These are phyloP conservation scores for Microplitis manilae DNA, from an alignment of 2,888 invertebrate genomes.

Conservation along the genomic window DNA sequence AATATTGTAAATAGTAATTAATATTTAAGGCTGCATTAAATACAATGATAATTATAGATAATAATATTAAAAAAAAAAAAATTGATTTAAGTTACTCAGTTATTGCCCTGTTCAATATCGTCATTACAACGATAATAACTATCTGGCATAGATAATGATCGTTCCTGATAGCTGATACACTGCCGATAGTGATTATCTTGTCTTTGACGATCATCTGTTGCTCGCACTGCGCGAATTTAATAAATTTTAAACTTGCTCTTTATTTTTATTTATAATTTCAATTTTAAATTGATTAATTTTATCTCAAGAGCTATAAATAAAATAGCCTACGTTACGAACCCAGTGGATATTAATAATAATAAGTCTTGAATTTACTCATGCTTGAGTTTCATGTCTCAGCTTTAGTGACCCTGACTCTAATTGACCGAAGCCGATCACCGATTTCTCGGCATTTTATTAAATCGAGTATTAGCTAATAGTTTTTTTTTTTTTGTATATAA, in stretches of 20 bases:
- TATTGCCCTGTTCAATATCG: background rate
- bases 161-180: background rate
- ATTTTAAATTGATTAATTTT: background rate
- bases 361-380: background rate
- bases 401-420: conserved; percentile 5
- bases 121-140: background rate
- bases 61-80: background rate
- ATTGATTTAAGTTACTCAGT: background rate
- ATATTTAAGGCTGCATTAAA: background rate
- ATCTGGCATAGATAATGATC: background rate
- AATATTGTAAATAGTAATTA: background rate
- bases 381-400: conserved; percentile 1
- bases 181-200: background rate
- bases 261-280: background rate
- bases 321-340: background rate
- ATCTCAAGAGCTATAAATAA: background rate
- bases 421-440: background rate
- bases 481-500: conserved; percentile 1
- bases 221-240: background rate
- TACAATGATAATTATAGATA: background rate
- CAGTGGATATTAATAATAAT: background rate
- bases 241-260: background rate
- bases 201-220: background rate
- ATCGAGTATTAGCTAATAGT: background rate
- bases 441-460: background rate